These are phyloP conservation scores for Corydoras maculifer DNA, from an alignment of 2,113 vertebrate species.

Conservation along the genomic window DNA sequence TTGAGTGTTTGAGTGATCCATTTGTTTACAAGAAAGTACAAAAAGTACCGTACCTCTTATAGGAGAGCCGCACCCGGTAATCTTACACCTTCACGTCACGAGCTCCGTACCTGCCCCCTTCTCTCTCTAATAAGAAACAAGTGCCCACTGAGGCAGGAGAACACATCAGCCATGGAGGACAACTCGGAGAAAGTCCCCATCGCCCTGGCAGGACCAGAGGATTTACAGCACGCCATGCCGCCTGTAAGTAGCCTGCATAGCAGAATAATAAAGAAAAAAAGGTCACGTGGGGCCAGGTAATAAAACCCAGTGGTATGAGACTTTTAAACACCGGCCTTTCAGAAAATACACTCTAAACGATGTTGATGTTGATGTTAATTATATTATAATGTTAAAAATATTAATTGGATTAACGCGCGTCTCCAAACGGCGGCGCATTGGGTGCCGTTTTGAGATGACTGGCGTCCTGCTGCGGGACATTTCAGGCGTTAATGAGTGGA, in stretches of 20 bases:
- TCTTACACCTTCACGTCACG: slow-evolving; percentile 13
- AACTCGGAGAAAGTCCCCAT: slow-evolving; percentile 82
- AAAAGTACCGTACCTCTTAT: background rate
- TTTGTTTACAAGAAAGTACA: too few species aligned
- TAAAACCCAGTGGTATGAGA: too few species aligned
- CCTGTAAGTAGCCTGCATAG: slow-evolving; percentile 62
- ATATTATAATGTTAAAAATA: too few species aligned
- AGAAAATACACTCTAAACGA: too few species aligned
- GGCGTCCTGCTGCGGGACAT: background rate
- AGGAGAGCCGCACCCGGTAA: slow-evolving; percentile 8
- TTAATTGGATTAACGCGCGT: too few species aligned
- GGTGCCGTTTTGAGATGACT: too few species aligned
- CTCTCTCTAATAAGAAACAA: slow-evolving; percentile 20
- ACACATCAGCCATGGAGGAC: slow-evolving; percentile 69
- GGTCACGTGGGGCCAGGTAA: too few species aligned
- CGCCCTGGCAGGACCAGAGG: slow-evolving; percentile 76
- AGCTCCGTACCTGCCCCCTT: background rate
- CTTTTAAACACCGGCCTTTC: too few species aligned
- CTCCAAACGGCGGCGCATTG: too few species aligned
- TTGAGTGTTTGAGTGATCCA: too few species aligned
- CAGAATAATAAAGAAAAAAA: background rate
- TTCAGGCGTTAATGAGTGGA: background rate
- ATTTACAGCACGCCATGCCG: slow-evolving; percentile 74
- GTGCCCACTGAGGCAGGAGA: slow-evolving; percentile 35
- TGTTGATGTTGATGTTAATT: too few species aligned